phyloP scores from a whole-genome alignment of 2,888 invertebrate species.

The Pandemis heparana region DNA sequence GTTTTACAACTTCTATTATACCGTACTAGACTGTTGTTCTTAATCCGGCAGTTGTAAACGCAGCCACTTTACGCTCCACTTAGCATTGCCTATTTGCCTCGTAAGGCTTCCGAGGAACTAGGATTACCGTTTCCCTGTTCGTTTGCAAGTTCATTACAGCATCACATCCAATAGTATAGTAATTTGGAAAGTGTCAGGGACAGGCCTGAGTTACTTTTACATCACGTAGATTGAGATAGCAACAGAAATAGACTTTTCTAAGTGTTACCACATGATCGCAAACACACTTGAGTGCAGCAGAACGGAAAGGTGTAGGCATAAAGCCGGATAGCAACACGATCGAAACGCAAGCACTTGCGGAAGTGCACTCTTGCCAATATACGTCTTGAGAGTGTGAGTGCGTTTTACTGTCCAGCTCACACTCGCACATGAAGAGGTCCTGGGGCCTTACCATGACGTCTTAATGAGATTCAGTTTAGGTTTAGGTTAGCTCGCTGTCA shows the following conservation, averaged over 20 bases:
- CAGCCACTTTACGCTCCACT: slow-evolving; percentile 24
- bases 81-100: slow-evolving; percentile 21
- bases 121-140: background rate
- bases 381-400: background rate
- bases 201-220: background rate
- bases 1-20: background rate
- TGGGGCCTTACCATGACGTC: no score
- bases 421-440: background rate
- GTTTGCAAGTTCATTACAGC: background rate
- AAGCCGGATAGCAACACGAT: background rate
- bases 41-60: slow-evolving; percentile 18
- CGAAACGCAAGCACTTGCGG: background rate
- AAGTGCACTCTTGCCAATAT: slow-evolving; percentile 2
- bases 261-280: slow-evolving; percentile 1
- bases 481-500: no score
- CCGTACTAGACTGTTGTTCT: background rate
- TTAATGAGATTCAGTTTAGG: no score
- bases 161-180: background rate
- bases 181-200: no score
- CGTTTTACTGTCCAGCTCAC: background rate
- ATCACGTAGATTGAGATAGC: background rate
- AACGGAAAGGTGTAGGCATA: background rate
- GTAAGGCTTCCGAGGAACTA: slow-evolving; percentile 12
- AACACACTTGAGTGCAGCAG: background rate
- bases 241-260: background rate